These are phyloP conservation scores for Heliconius eleuchia DNA, from an alignment of 1,140 invertebrate genomes.

Conservation along the genomic window DNA sequence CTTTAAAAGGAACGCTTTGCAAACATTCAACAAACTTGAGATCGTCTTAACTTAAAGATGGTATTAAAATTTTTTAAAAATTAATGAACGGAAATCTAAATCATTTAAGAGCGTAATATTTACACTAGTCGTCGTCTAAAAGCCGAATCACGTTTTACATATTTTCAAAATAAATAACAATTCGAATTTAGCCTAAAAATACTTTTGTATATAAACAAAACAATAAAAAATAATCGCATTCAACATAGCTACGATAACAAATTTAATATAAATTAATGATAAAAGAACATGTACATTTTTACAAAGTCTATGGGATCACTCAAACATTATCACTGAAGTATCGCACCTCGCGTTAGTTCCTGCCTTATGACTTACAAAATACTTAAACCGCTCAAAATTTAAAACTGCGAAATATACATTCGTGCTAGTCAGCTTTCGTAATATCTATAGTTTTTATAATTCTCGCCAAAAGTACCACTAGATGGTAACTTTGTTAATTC, in stretches of 20 bases:
- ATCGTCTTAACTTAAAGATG: constrained; percentile 81
- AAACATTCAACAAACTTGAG: constrained; percentile 81
- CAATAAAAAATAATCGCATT: constrained; percentile 81
- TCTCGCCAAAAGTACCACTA: constrained; percentile 51
- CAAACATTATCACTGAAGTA: constrained; percentile 70
- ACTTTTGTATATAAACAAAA: constrained; percentile 81
- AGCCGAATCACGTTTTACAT: constrained; percentile 73
- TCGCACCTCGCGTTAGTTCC: constrained; percentile 4
- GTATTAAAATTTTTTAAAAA: constrained; percentile 77
- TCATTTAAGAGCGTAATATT: constrained; percentile 66
- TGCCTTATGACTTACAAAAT: constrained; percentile 38
- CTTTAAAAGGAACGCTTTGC: constrained; percentile 81
- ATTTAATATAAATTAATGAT: constrained; percentile 81
- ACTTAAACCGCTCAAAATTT: constrained; percentile 32
- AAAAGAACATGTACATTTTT: constrained; percentile 79
- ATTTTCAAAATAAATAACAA: constrained; percentile 80
- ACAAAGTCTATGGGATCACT: constrained; percentile 76
- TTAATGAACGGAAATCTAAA: constrained; percentile 72
- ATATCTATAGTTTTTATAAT: constrained; percentile 28
- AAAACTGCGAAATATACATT: constrained; percentile 23
- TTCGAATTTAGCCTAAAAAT: constrained; percentile 78
- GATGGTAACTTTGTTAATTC: constrained; percentile 66
- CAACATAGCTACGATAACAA: constrained; percentile 81
- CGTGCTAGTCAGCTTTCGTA: constrained; percentile 17
- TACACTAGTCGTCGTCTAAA: constrained; percentile 58